Evolutionary conservation across 2,888 invertebrate species (phyloP).

Genomic region (Ormyrus labotus): DNA sequence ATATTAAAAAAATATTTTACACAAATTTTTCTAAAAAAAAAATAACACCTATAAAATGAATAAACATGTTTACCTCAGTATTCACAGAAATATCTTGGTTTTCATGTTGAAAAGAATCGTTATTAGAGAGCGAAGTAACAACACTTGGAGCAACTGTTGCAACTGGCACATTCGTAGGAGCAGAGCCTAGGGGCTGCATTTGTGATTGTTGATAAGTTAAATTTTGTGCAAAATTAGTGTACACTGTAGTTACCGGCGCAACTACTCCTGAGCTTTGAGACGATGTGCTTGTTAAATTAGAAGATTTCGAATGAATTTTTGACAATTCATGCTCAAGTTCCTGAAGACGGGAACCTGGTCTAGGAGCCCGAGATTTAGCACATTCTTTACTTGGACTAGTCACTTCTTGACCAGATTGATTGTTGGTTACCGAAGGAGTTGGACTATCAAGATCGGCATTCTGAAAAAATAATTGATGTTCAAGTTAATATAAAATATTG

Average conservation of each 20-base stretch:
- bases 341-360: constrained; percentile 71
- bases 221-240: constrained; percentile 55
- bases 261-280: constrained; percentile 65
- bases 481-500: neutral
- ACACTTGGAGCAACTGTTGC: constrained; percentile 65
- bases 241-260: constrained; percentile 66
- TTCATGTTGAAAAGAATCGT: constrained; percentile 66
- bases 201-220: constrained; percentile 57
- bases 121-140: constrained; percentile 64
- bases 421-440: constrained; percentile 57
- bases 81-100: constrained; percentile 62
- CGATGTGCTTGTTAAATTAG: constrained; percentile 65
- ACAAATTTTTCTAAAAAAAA: too few relatives aligned
- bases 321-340: constrained; percentile 74
- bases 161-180: constrained; percentile 63
- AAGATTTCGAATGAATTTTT: constrained; percentile 74
- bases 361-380: constrained; percentile 66
- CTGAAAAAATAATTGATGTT: constrained; percentile 30
- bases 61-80: constrained; percentile 35
- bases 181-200: constrained; percentile 41
- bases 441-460: constrained; percentile 66
- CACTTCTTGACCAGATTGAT: constrained; percentile 65
- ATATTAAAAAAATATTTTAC: too few relatives aligned
- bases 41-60: too few relatives aligned
- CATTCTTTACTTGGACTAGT: constrained; percentile 72